These are phyloP conservation scores for Crotalus horridus DNA, from an alignment of 2,113 vertebrate species.

Conservation along the genomic window DNA sequence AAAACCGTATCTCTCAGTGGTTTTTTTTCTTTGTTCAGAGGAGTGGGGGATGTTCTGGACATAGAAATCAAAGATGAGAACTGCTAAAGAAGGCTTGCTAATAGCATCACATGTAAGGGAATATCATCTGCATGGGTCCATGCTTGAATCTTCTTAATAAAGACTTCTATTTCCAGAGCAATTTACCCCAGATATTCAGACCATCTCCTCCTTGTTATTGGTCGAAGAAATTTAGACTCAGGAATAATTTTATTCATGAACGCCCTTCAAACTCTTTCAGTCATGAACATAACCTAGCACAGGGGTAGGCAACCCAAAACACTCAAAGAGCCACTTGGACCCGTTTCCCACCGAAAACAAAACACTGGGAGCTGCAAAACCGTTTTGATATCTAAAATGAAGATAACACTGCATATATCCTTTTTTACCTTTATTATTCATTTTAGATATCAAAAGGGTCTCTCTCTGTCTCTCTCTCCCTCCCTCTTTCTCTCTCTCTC, in stretches of 20 bases:
- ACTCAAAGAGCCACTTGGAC: too few species aligned
- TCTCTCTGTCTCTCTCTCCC: too few species aligned
- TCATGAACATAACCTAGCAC: not conserved
- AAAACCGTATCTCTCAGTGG: not conserved
- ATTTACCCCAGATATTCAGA: not conserved
- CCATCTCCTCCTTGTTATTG: not conserved
- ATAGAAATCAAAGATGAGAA: not conserved
- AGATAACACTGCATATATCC: too few species aligned
- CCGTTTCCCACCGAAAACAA: too few species aligned
- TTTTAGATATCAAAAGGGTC: too few species aligned
- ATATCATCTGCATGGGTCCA: not conserved
- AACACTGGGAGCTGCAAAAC: too few species aligned
- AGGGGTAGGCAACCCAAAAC: too few species aligned
- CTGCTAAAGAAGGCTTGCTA: not conserved
- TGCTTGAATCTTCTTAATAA: not conserved
- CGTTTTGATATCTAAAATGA: too few species aligned
- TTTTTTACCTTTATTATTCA: too few species aligned
- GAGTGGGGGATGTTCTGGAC: not conserved
- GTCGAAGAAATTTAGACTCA: not conserved
- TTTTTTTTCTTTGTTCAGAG: not conserved
- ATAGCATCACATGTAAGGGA: not conserved
- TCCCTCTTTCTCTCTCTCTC: too few species aligned
- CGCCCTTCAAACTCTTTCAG: not conserved
- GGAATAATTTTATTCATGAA: not conserved
- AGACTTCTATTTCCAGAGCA: not conserved